Evolutionary conservation across 2,888 invertebrate species (phyloP).

Genomic region (Sinotaia quadrata): DNA sequence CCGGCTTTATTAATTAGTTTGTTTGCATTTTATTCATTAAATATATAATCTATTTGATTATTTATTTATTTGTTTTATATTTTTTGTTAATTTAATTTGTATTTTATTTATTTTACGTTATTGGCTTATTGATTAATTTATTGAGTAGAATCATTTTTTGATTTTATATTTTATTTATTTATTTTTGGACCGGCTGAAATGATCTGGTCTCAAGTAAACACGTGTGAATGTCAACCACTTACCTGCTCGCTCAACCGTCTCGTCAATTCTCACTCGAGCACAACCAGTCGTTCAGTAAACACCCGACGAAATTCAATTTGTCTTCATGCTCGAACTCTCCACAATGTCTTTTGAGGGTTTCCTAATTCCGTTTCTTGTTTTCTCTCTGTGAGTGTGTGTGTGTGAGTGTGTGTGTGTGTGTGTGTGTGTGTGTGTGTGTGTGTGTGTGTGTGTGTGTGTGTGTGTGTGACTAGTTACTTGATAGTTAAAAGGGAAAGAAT

Average conservation of each 20-base stretch:
- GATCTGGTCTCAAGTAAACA: not conserved
- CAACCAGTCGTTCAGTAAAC: too few relatives aligned
- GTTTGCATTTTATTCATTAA: too few relatives aligned
- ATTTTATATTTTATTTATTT: not conserved
- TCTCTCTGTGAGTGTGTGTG: conserved; percentile 1
- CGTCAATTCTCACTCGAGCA: not conserved
- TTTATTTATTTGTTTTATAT: too few relatives aligned
- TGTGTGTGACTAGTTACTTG: conserved; percentile 6
- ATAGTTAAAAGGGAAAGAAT: too few relatives aligned
- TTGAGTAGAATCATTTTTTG: not conserved
- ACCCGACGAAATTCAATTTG: too few relatives aligned
- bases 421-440: conserved; percentile 18
- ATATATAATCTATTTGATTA: too few relatives aligned
- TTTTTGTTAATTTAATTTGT: too few relatives aligned
- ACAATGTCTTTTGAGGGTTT: not conserved
- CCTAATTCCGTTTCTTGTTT: not conserved
- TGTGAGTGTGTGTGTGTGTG: conserved; percentile 21
- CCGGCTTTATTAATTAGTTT: too few relatives aligned
- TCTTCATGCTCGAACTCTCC: too few relatives aligned
- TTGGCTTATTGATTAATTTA: not conserved
- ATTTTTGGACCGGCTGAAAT: not conserved
- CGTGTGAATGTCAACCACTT: not conserved
- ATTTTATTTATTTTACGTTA: too few relatives aligned
- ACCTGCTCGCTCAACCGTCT: not conserved
- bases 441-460: conserved; percentile 7